Evolutionary conservation across 2,888 invertebrate genomes (phyloP), one percentile per base, ranked within the genome.

Genomic region (Deilephila elpenor): DNA sequence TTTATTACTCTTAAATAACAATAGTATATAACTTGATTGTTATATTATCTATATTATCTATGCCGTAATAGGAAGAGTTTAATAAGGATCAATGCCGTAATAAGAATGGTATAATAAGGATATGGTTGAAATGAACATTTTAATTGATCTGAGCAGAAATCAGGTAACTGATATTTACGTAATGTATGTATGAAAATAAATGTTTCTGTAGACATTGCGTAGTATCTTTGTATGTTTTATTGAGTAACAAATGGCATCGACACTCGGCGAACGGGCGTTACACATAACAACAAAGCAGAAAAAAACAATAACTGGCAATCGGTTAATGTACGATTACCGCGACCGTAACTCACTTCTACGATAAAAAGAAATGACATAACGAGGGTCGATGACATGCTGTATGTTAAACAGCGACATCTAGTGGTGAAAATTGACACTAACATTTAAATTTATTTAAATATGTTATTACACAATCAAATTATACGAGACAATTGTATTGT

Each of bases 281-380:
- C 75, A 73, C 72, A 75, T 77, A 75, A 75, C 77, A 79, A 80
- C 75, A 75, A 71, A 74, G 70, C 75, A 76, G 78, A 77, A 82
- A 79, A 84, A 83, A 82, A 82, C 82, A 77, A 71, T 73, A 74
- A 74, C 76, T 62, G 53, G 77, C 82, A 85, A 85, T 84, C 86
- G 86, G 91, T 89, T 90, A 88, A 78, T 75, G 91, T 29, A 87
- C 92, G 91, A 89, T 91, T 89, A 90, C 79, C 74, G 77, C 75
- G 75, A 78, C 78, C 78, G 79, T 78, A 78, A 76, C 73, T 67
- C 75, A 76, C 77, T 75, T 80, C 74, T 71, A 67, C 79, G 83
- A 85, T 87, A 85, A 87, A 85, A 84, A 86, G 67, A 67, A 72
- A 83, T 82, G 81, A 79, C 79, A 79, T 80, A 82, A 77, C 67